Evolutionary conservation across 2,888 invertebrate genomes (phyloP), one percentile per base, ranked within the genome.

Genomic region (Endomychus coccineus): DNA sequence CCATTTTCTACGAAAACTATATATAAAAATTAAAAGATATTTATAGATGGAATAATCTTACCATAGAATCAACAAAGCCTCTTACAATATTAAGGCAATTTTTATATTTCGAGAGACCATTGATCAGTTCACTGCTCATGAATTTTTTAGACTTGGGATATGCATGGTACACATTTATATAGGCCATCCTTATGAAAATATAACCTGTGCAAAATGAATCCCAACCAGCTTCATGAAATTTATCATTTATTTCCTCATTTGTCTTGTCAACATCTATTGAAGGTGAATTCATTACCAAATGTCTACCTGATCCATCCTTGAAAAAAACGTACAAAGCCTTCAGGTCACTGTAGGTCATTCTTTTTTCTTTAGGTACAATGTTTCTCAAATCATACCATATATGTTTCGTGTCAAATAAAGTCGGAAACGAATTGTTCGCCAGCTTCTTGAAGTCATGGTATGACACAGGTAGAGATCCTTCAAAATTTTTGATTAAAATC

Each of bases 211-310:
- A 78, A 58, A 73, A 86, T 0, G 88, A 80, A 63, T 89, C 88
- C 78, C 82, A 88, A 1, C 84, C 87, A n/a, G 88, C 88, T 55
- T 85, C 78, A 50, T 88, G 89, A 51, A 64, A 69, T 19, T 51
- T 53, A 4, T 28, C 27, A 11, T 39, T 15, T 15, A 40, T 53
- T 49, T n/a, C 4, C 14, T 50, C 42, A 35, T 46, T 40, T 5
- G 48, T 39, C 11, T 51, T 47, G 25, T 52, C 47, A 21, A 55
- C 44, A 44, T 58, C 55, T 32, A 70, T 65, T 5, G 44, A 27
- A 3, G 71, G 71, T 3, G 68, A 60, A 50, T 62, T 56, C n/a
- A 62, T 24, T 2, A 53, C 56, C 39, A 69, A 45, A 42, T 57
- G 45, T 25, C 52, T 48, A 6, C 70, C 71, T 6, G 62, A 60